These are phyloP conservation scores for Leptobrachium ailaonicum DNA, from an alignment of 2,113 vertebrate species.

Conservation along the genomic window DNA sequence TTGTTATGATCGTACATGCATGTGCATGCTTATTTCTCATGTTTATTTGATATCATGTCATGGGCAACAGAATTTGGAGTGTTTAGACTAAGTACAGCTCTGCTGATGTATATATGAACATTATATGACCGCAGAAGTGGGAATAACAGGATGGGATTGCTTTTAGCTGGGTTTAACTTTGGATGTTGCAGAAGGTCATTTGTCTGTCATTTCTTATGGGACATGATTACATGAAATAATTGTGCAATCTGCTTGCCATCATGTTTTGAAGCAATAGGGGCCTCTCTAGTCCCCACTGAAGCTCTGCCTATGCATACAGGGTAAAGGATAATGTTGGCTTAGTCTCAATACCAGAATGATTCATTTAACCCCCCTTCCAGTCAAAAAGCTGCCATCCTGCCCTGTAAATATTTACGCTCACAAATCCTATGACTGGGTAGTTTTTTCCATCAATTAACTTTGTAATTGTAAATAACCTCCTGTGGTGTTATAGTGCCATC, in stretches of 20 bases:
- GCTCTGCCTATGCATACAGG: not conserved
- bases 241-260: not conserved
- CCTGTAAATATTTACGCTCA: not conserved
- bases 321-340: constrained; percentile 3
- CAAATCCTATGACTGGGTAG: not conserved
- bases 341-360: not conserved
- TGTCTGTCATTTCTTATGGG: not conserved
- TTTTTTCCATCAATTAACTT: not conserved
- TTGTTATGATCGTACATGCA: no score
- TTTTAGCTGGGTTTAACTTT: no score
- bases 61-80: no score
- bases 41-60: no score
- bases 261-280: not conserved
- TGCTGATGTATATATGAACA: no score
- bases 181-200: not conserved
- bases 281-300: not conserved
- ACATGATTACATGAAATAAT: not conserved
- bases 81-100: no score
- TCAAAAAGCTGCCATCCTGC: not conserved
- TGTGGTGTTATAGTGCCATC: constrained; percentile 16
- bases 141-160: not conserved
- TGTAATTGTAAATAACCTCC: not conserved
- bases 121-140: no score
- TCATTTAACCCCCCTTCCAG: not conserved
- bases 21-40: no score